Evolutionary conservation across 2,797 vertebrate species (phyloP), one percentile per base, ranked within the genome.

Genomic region (Coluber constrictor): DNA sequence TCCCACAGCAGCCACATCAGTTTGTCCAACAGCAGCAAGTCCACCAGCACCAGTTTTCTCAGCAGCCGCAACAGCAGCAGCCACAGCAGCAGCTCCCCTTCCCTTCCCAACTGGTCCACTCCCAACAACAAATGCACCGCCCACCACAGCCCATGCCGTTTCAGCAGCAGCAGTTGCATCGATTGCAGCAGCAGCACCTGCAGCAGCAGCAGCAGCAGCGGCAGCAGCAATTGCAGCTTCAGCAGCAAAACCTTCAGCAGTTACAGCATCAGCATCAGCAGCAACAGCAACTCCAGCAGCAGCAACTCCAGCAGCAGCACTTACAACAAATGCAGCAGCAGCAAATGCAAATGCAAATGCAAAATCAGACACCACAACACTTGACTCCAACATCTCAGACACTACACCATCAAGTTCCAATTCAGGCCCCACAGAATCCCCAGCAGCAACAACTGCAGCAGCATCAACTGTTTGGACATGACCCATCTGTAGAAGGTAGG

Each of bases 401-500:
- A 5, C 97, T 98, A 89, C 97, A 97, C 7, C 96, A 98, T 86
- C 98, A 97, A 90, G 96, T 94, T 66, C 97, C 91, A 93, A 96
- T 91, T 95, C 98, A 97, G 66, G 97, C 97, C 70, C 96, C 96
- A 0, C 96, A 97, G 0, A 97, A 96, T 86, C 98, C 98, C 90
- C 93, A 97, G 27, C 95, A 96, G 66, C 98, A 97, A 32, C 97
- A 96, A 18, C 96, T 97, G 59, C 98, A 98, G 27, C 95, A 97
- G 57, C 97, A 98, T 7, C 99, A 98, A 32, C 98, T 99, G 15
- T 99, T 98, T 57, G 99, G 99, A 60, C 99, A 99, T 0, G 99
- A 99, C 96, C 98, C 98, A 0, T 98, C 98, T 1, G 97, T 98
- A 93, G 99, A 99, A 92, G 98, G 99, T 99, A 97, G 98, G 99